Conservation (phyloP, 2,113 vertebrate species). For the Prunella fulvescens region DNA sequence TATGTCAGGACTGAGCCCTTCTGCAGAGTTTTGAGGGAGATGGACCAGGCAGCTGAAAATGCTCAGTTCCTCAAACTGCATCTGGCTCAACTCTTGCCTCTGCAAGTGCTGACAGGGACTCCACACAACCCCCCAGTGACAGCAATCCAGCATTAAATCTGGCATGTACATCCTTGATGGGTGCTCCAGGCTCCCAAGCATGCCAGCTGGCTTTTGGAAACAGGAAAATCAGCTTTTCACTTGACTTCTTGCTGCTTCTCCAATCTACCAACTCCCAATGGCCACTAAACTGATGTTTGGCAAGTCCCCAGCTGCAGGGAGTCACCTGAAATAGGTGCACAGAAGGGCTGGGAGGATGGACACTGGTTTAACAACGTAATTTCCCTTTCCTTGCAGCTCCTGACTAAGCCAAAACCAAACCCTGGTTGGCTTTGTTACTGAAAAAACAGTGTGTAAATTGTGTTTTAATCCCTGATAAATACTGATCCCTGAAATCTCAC, state of each 20-base stretch:
- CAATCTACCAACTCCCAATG: neutral
- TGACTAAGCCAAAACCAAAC: neutral
- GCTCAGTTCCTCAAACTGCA: neutral
- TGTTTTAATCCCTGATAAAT: too few relatives aligned
- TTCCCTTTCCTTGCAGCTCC: neutral
- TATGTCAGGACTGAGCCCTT: neutral
- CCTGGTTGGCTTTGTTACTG: too few relatives aligned
- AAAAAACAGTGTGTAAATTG: too few relatives aligned
- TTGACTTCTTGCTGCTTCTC: neutral
- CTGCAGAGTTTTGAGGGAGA: neutral
- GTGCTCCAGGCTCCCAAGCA: neutral
- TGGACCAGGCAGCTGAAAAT: neutral
- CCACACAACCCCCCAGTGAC: neutral
- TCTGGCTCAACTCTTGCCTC: neutral
- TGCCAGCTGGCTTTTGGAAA: neutral
- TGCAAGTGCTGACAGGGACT: neutral
- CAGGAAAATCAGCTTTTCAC: neutral
- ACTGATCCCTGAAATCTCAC: too few relatives aligned
- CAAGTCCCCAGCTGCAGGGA: neutral
- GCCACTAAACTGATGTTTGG: neutral
- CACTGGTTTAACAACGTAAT: accelerated
- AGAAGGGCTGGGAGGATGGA: neutral
- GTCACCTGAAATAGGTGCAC: neutral
- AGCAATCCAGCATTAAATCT: neutral
- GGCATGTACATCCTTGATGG: neutral